phyloP scores from a whole-genome alignment of 2,113 vertebrate genomes.

The Alaudala cheleensis region DNA sequence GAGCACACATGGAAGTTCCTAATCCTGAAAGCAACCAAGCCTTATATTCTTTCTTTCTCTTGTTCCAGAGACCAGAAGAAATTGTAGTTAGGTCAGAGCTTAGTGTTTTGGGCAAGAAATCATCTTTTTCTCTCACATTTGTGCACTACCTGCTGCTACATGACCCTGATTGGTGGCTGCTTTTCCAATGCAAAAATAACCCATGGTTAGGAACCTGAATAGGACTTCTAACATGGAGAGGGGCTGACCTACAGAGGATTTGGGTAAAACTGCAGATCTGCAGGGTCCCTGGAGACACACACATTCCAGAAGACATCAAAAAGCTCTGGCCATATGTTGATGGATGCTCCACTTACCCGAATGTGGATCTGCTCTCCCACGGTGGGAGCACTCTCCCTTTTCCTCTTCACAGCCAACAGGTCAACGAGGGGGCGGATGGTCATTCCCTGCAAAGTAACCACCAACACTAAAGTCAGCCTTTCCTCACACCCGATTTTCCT shows the following conservation, averaged over 20 bases:
- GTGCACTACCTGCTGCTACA: neutral
- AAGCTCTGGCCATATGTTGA: accelerated
- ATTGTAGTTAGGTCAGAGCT: neutral
- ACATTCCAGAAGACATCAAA: accelerated
- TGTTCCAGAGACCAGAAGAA: neutral
- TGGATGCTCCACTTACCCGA: conserved; percentile 64
- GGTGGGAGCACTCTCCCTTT: conserved; percentile 76
- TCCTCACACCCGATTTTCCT: neutral
- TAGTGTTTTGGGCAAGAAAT: neutral
- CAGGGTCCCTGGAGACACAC: neutral
- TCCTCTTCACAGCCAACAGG: conserved; percentile 82
- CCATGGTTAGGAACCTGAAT: neutral
- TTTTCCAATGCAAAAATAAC: neutral
- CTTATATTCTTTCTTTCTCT: neutral
- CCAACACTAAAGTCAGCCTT: neutral
- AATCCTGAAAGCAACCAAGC: neutral
- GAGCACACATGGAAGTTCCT: neutral
- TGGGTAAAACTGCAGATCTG: neutral
- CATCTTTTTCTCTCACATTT: neutral
- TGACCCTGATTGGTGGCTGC: neutral
- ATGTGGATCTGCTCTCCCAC: conserved; percentile 85
- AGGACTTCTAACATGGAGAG: neutral
- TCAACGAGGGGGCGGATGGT: conserved; percentile 82
- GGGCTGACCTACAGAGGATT: neutral
- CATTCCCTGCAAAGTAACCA: conserved; percentile 76